Base-by-base conservation (phyloP, 2,888 invertebrate species). In the Eudasyphora cyanicolor region DNA sequence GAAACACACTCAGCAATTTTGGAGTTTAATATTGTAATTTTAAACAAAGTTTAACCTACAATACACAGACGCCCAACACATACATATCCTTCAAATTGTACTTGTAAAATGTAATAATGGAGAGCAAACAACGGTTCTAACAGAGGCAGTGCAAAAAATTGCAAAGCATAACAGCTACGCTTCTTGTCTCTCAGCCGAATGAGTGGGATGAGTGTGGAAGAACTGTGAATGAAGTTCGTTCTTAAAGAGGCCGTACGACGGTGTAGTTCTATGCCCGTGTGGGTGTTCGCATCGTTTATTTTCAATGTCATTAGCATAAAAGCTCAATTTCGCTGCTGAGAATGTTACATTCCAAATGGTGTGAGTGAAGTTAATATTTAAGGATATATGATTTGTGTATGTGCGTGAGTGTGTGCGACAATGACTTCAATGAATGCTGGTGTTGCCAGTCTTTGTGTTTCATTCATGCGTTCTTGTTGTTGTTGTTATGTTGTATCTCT, bases 281-380 rank as follows among this genome's bases (percentile, higher is more conserved):
- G 21, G 35, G 10, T 64, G 19, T 54, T 27, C 29, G 71, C 35
- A 27, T 64, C 62, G 64, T 19, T 38, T 60, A 38, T 62, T 82
- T n/a, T 74, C 27, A 80, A 77, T 77, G 38, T 80, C 83, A 77
- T 83, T 83, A 83, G 74, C 76, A 79, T 80, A 80, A 83, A 76
- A 62, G 49, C 73, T 67, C 32, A 76, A 74, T 57, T 77, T 64
- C 42, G 49, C 64, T 75, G 64, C 29, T 78, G 74, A 62, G 49
- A 10, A 45, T 71, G n/a, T 5, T n/a, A 57, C 19, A 49, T 49
- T 69, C 14, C 51, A 27, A 32, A 2, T 51, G 32, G 19, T 32
- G 29, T 29, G 32, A 29, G 45, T 21, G 24, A 64, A 42, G 21
- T 14, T 29, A 24, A n/a, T 49, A 0, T 17, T 42, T 38, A 54